Evolutionary conservation across 2,797 vertebrate species (phyloP), one percentile per base, ranked within the genome.

Genomic region (Lateolabrax maculatus): DNA sequence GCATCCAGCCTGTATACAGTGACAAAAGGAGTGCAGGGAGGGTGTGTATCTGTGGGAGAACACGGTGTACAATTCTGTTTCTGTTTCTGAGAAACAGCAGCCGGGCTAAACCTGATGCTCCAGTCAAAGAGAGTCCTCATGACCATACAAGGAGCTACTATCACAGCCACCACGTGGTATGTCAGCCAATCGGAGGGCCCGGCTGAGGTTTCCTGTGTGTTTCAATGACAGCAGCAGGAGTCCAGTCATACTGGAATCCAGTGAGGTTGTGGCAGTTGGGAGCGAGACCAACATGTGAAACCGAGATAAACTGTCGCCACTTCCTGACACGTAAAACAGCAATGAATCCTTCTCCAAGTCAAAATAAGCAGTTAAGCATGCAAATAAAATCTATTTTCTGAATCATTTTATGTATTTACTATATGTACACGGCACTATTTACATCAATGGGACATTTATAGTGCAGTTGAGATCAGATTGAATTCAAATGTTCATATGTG

Each of bases 91-190:
- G 90, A 93, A 94, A 55, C 78, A 53, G 81, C 83, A 81, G 71
- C 73, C 49, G 5, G 6, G 64, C 73, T 91, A 79, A 92, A 93
- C 87, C 87, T 77, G 85, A 86, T 31, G 80, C 87, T 84, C 89
- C 87, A 85, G 83, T 89, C 85, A 84, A 69, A 84, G 77, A 80
- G 84, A 80, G 85, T 52, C 81, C 77, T 79, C 71, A 51, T 83
- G 74, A 43, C 94, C 92, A 89, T 89, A 93, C 79, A 93, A 90
- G 94, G 94, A 82, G 84, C 86, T 85, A 86, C 90, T 87, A 90
- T 83, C 73, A 79, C 60, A 27, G 71, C 55, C 81, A 63, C 67
- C 91, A 91, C 83, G 85, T 91, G 93, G 78, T 76, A 4, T 6
- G 6, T 0, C 27, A 29, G 73, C 88, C 88, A 90, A 90, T 88